Conservation (phyloP, 2,888 invertebrate species). For the Andrena bucephala region DNA sequence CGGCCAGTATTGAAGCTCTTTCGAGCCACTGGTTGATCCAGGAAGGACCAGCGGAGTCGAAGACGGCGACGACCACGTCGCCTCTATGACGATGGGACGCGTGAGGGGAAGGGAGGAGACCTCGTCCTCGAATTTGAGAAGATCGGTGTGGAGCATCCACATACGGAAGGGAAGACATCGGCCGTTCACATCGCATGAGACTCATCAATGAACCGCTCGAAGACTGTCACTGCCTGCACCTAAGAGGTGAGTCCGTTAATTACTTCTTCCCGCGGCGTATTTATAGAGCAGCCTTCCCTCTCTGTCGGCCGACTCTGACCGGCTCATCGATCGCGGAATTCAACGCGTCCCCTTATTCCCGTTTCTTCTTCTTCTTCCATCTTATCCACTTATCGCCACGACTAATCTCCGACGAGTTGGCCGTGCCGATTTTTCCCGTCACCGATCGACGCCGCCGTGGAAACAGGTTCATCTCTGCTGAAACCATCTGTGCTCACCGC, state of each 20-base stretch:
- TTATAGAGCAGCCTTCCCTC: constrained; percentile 33
- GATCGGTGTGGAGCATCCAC: constrained; percentile 83
- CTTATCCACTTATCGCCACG: not conserved
- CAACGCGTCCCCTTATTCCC: constrained; percentile 11
- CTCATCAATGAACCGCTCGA: constrained; percentile 66
- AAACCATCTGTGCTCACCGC: constrained; percentile 26
- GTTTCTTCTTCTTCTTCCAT: not conserved
- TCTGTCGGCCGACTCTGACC: not conserved
- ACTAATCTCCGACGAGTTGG: constrained; percentile 23
- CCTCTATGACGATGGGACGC: constrained; percentile 70
- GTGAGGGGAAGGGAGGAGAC: constrained; percentile 81
- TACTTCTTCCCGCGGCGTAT: constrained; percentile 24
- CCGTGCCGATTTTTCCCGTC: constrained; percentile 38
- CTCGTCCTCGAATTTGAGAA: constrained; percentile 82
- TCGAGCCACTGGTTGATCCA: constrained; percentile 25
- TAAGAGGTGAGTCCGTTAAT: constrained; percentile 67
- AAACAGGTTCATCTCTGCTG: constrained; percentile 49
- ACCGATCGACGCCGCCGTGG: constrained; percentile 18
- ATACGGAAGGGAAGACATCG: constrained; percentile 84
- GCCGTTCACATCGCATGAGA: constrained; percentile 47
- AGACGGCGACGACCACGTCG: constrained; percentile 43
- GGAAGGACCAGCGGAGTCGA: constrained; percentile 17
- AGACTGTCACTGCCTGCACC: constrained; percentile 60
- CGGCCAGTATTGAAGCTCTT: constrained; percentile 77
- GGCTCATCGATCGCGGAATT: constrained; percentile 50